Evolutionary conservation across 1,140 invertebrate species (phyloP).

Genomic region (Musca vetustissima): DNA sequence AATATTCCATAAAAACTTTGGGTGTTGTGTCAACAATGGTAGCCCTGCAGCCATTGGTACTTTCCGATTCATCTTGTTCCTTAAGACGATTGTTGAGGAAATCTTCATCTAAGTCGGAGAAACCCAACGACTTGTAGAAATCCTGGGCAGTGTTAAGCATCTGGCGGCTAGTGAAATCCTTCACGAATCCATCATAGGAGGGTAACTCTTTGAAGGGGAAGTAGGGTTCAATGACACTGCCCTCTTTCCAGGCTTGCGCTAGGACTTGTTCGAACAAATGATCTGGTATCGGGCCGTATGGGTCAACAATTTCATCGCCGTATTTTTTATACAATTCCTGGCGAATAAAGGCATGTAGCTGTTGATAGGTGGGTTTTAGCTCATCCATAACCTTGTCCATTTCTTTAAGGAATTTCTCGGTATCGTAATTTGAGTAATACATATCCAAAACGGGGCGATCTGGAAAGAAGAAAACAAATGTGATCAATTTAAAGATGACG

Average conservation of each 20-base stretch:
- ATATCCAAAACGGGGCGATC: conserved; percentile 44
- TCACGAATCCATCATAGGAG: conserved; percentile 43
- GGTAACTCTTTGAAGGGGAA: conserved; percentile 42
- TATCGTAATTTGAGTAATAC: conserved; percentile 58
- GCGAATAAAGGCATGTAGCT: conserved; percentile 86
- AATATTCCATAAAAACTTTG: conserved; percentile 48
- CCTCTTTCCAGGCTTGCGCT: conserved; percentile 47
- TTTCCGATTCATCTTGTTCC: conserved; percentile 43
- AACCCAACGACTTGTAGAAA: conserved; percentile 48
- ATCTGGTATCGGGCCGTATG: conserved; percentile 81
- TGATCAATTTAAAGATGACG: background rate
- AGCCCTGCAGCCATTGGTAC: conserved; percentile 44
- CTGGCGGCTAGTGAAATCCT: conserved; percentile 35
- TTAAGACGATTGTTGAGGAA: conserved; percentile 45
- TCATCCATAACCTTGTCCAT: conserved; percentile 61
- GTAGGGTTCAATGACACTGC: conserved; percentile 45
- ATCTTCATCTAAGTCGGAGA: conserved; percentile 33
- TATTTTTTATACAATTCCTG: conserved; percentile 72
- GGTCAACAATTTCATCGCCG: conserved; percentile 66
- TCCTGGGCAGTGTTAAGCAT: conserved; percentile 43
- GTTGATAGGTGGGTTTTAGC: conserved; percentile 78
- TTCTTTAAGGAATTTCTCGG: conserved; percentile 60
- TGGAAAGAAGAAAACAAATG: background rate
- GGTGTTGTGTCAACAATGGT: conserved; percentile 48
- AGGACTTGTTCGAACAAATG: conserved; percentile 69